Base-by-base conservation (phyloP, 1,140 invertebrate genomes). In the Ruditapes philippinarum region DNA sequence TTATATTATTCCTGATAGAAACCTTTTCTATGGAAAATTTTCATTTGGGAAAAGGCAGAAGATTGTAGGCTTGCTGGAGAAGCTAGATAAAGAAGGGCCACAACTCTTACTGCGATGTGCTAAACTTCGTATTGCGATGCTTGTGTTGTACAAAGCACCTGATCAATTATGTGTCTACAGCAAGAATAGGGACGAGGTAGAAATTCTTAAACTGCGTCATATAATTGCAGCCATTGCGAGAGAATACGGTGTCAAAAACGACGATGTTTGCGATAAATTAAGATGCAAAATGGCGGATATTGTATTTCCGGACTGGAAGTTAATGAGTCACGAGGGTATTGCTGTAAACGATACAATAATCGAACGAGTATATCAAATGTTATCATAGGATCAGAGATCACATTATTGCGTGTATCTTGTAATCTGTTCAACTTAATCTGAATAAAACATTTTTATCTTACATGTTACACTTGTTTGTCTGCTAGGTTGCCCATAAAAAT, bases 1-100 rank as follows among this genome's bases (percentile, higher is more conserved):
- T 38, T 74, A 42, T 25, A 74, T 74, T 38, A 74, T 74, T 45
- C 70, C 70, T 28, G 40, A 40, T 2, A 74, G 70, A 49, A 74
- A 74, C n/a, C 40, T 74, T n/a, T 14, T 74, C 4, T n/a, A n/a
- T 14, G 57, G 57, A 25, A 62, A 62, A 25, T 4, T 62, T 62
- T 11, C 19, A 14, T 5, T 4, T n/a, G 9, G 4, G 9, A 25
- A 62, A 3, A 62, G 25, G 28, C 57, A 14, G 7, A 25, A 62
- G n/a, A 7, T 62, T 7, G 25, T 7, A 28, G 28, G 57, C 14
- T 25, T 62, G 5, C 9, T 62, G 28, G 9, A 7, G n/a, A 5
- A 62, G n/a, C 57, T 62, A 11, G 7, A 28, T 4, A n/a, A 7
- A 28, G 57, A 62, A 28, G 57, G 57, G 1, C 57, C 57, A 0